These are phyloP conservation scores for Corythaixoides concolor DNA, from an alignment of 2,113 vertebrate species.

Conservation along the genomic window DNA sequence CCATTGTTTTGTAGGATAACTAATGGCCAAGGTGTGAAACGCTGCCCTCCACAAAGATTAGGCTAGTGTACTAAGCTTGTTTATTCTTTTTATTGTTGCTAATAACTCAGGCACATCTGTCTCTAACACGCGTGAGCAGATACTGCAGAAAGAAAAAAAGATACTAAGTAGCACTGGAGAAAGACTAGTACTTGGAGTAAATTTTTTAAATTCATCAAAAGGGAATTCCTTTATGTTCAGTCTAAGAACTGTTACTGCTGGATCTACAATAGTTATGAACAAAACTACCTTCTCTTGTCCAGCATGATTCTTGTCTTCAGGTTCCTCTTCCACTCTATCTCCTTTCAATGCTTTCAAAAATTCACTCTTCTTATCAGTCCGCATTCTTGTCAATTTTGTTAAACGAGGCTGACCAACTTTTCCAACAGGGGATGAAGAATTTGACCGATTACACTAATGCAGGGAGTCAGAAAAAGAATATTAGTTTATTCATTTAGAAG, in stretches of 20 bases:
- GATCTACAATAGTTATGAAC: background rate
- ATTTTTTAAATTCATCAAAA: background rate
- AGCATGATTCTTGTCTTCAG: slow-evolving; percentile 60
- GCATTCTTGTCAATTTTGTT: slow-evolving; percentile 77
- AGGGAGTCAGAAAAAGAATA: background rate
- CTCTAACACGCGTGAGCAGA: background rate
- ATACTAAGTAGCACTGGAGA: background rate
- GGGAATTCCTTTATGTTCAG: background rate
- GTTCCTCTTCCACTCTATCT: slow-evolving; percentile 73
- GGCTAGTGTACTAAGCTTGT: background rate
- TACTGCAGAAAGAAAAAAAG: background rate
- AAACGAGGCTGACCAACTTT: slow-evolving; percentile 76
- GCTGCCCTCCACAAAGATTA: background rate
- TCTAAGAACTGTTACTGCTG: background rate
- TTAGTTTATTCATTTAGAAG: background rate
- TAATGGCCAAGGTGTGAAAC: background rate
- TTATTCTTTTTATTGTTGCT: background rate
- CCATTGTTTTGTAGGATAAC: background rate
- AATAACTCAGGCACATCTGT: too few species aligned
- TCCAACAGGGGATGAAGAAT: slow-evolving; percentile 79
- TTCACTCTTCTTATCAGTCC: slow-evolving; percentile 79
- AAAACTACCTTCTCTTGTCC: slow-evolving; percentile 73
- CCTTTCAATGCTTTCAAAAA: slow-evolving; percentile 79
- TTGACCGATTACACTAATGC: slow-evolving; percentile 72
- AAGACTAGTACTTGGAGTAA: background rate